Evolutionary conservation across 2,797 vertebrate species (phyloP).

Genomic region (Tenualosa thibaudeaui): DNA sequence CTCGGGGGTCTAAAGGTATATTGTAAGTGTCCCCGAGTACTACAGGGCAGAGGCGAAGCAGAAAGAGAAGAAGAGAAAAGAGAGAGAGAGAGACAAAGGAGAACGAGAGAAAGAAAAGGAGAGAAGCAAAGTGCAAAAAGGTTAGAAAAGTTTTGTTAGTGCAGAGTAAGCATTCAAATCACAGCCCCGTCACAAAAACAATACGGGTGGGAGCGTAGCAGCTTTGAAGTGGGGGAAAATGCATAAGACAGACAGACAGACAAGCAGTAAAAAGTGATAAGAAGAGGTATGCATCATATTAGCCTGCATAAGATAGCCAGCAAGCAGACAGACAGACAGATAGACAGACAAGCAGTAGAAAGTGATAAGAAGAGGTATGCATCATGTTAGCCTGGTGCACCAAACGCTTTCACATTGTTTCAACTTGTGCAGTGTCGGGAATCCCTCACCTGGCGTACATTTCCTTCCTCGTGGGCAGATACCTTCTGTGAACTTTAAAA

Average conservation of each 20-base stretch:
- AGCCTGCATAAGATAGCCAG: not conserved
- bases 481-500: too few relatives aligned
- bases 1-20: conserved; percentile 99
- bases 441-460: too few relatives aligned
- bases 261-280: not conserved
- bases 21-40: conserved; percentile 99
- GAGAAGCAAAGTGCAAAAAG: conserved; percentile 79
- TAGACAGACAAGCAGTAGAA: not conserved
- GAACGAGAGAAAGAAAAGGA: conserved; percentile 66
- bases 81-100: conserved; percentile 65
- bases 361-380: not conserved
- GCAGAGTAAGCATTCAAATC: conserved; percentile 72
- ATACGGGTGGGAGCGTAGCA: conserved; percentile 41
- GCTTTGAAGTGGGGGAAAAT: conserved; percentile 23
- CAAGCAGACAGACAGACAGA: not conserved
- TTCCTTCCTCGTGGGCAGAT: too few relatives aligned
- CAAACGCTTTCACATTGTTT: too few relatives aligned
- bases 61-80: conserved; percentile 70
- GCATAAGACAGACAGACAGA: not conserved
- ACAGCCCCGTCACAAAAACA: conserved; percentile 53
- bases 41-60: conserved; percentile 83
- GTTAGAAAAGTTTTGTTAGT: conserved; percentile 82
- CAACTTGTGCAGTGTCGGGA: too few relatives aligned
- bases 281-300: not conserved
- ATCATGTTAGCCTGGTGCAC: too few relatives aligned